Conservation (phyloP, 2,888 invertebrate species). For the Zelleria hepariella region DNA sequence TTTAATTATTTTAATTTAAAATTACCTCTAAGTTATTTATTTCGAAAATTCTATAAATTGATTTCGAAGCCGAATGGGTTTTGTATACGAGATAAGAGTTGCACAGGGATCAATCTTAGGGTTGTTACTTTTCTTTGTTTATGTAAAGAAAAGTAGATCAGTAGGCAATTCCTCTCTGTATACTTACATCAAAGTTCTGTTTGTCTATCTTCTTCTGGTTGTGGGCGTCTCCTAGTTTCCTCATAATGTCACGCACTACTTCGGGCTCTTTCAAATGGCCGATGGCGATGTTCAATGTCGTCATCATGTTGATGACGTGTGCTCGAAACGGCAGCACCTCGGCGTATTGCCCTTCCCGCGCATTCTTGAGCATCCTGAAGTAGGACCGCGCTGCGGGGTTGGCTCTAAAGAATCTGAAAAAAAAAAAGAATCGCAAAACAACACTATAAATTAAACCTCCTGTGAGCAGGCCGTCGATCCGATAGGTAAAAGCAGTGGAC, state of each 20-base stretch:
- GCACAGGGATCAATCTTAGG: no score
- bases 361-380: constrained; percentile 34
- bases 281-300: constrained; percentile 32
- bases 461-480: no score
- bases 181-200: constrained; percentile 39
- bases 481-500: no score
- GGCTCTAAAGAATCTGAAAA: constrained; percentile 31
- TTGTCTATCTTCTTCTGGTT: constrained; percentile 23
- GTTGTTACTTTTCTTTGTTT: no score
- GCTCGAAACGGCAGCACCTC: constrained; percentile 36
- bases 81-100: no score
- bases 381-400: constrained; percentile 33
- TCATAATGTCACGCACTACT: constrained; percentile 39
- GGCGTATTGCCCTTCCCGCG: constrained; percentile 28
- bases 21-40: no score
- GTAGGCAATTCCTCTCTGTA: no score
- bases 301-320: constrained; percentile 45
- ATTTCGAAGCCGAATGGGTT: no score
- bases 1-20: no score
- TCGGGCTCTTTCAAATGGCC: constrained; percentile 36
- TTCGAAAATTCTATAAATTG: no score
- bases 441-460: no score
- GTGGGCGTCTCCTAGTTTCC: constrained; percentile 44
- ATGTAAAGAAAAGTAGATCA: no score
- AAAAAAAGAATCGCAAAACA: background rate